Evolutionary conservation across 2,888 invertebrate genomes (phyloP), one percentile per base, ranked within the genome.

Genomic region (Pyrocoelia pectoralis): DNA sequence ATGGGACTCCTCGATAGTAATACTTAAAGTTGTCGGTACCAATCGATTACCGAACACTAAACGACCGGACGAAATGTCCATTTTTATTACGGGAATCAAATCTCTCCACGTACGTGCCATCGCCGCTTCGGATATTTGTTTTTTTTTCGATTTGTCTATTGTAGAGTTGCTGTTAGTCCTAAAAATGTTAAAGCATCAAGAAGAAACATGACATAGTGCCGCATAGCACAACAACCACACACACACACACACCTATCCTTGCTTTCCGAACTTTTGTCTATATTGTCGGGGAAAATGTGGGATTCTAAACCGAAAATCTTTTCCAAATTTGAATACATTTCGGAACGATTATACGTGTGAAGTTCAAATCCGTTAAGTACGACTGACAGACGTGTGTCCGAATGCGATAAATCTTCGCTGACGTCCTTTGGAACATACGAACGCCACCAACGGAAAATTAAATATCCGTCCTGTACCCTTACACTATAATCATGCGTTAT

Each of bases 371-470:
- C 97, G 82, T 97, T 97, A 62, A 98, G 80, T 86, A 95, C 91
- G 51, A 96, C 90, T 17, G 95, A 95, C 33, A 97, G 84, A 57
- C 96, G 88, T 6, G 95, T 97, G 80, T 97, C 97, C 19, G 94
- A 95, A 84, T 97, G 97, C 1, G 97, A 97, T 75, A 97, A 86
- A 87, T 97, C 97, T 89, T 97, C 97, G 55, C 94, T 94, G 33
- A 95, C 93, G 85, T 96, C 95, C 82, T 95, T 96, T 51, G 95
- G 95, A 53, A 96, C 92, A 80, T 97, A 97, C 29, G 95, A 93
- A 68, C 95, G 86, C 98, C 98, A 99, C 95, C 97, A 99, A 52
- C 97, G 87, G 83, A 99, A 98, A 82, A 98, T 95, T 68, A 97
- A 86, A 87, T 96, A 97, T 1, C 98, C 98, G 84, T 98, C 98